A percentile compares a stretch with the other conserved stretches of the same genome.
Evolutionary conservation across 2,113 vertebrate genomes (phyloP).

Genomic region (Xiphophorus maculatus): DNA sequence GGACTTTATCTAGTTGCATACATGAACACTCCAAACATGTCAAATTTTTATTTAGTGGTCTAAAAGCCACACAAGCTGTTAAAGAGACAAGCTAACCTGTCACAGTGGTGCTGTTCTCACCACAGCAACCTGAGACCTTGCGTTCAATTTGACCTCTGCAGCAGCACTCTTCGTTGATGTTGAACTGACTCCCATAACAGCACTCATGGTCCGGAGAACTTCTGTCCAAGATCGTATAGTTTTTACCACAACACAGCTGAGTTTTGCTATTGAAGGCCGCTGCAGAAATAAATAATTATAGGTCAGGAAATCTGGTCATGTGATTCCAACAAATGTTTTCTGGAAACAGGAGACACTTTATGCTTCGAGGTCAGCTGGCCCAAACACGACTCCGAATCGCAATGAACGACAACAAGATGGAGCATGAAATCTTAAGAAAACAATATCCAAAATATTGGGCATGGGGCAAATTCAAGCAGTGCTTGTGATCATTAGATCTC

Average conservation of each 20-base stretch:
- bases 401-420: not conserved
- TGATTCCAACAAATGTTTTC: not conserved
- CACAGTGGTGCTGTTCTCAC: not conserved
- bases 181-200: not conserved
- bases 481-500: no score
- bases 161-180: not conserved
- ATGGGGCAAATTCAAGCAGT: no score
- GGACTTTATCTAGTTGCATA: not conserved
- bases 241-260: not conserved
- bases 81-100: not conserved
- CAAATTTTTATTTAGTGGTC: not conserved
- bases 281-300: not conserved
- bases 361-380: not conserved
- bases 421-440: no score
- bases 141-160: not conserved
- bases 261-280: not conserved
- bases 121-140: not conserved
- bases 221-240: not conserved
- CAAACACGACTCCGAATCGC: not conserved
- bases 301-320: not conserved
- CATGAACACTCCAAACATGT: not conserved
- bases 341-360: not conserved
- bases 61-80: not conserved
- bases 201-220: not conserved
- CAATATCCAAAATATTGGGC: no score